These are phyloP conservation scores for Limnodromus scolopaceus DNA, from an alignment of 2,797 vertebrate species.

Conservation along the genomic window DNA sequence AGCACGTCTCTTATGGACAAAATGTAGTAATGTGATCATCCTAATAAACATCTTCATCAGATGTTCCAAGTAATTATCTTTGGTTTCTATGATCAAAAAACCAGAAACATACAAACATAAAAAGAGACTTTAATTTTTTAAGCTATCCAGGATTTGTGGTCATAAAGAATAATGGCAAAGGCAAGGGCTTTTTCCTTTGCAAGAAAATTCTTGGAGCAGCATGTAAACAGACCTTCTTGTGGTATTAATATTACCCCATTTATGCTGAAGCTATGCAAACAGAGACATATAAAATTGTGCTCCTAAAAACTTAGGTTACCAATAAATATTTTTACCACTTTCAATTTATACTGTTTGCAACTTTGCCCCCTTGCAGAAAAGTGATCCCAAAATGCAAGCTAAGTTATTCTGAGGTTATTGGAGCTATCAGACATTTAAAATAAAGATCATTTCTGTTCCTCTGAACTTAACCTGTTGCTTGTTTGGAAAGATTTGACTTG, in stretches of 20 bases:
- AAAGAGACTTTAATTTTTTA: background rate
- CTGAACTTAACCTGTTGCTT: background rate
- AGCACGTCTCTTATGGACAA: background rate
- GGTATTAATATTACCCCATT: slow-evolving; percentile 72
- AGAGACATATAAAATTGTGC: slow-evolving; percentile 72
- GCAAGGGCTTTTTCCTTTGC: background rate
- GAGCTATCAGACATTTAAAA: background rate
- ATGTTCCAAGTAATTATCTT: background rate
- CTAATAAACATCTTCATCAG: background rate
- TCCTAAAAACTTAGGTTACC: slow-evolving; percentile 49
- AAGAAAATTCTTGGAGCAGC: slow-evolving; percentile 72
- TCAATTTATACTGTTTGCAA: background rate
- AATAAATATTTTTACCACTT: slow-evolving; percentile 62
- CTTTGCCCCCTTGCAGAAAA: slow-evolving; percentile 3
- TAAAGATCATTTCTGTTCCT: background rate
- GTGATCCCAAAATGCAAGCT: background rate
- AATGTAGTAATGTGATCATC: background rate
- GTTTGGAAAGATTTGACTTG: background rate
- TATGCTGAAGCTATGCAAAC: slow-evolving; percentile 59
- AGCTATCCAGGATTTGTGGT: background rate
- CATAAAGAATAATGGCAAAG: background rate
- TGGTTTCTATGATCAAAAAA: background rate
- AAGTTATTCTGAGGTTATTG: background rate
- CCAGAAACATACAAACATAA: background rate
- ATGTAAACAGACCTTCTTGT: slow-evolving; percentile 59